phyloP scores from a whole-genome alignment of 2,797 vertebrate genomes.

The Sciurus carolinensis region DNA sequence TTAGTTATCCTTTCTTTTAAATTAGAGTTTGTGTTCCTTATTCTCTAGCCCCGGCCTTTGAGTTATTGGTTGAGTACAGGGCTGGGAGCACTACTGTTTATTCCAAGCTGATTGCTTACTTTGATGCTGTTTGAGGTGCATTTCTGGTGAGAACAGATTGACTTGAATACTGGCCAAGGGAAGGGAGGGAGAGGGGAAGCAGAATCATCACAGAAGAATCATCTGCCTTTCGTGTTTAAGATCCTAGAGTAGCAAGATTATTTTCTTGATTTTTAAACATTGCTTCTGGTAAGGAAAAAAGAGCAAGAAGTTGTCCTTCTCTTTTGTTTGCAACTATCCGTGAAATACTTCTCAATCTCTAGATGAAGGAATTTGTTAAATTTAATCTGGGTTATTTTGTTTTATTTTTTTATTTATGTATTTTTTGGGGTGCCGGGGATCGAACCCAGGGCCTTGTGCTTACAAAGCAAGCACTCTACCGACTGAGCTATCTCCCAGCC shows the following conservation, averaged over 20 bases:
- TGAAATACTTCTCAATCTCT: conserved; percentile 53
- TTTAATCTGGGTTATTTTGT: conserved; percentile 54
- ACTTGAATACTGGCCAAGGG: conserved; percentile 48
- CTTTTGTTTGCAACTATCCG: conserved; percentile 44
- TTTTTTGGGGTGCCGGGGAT: too few relatives aligned
- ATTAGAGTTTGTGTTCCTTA: conserved; percentile 48
- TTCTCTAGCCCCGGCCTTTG: neutral
- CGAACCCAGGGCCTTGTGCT: too few relatives aligned
- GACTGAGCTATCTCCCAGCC: too few relatives aligned
- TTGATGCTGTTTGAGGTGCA: conserved; percentile 33
- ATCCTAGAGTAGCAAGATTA: conserved; percentile 12
- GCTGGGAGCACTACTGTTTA: neutral
- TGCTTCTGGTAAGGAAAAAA: neutral
- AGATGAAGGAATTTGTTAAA: conserved; percentile 54
- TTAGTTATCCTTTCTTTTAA: conserved; percentile 58
- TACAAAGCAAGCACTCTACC: too few relatives aligned
- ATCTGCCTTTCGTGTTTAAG: conserved; percentile 53
- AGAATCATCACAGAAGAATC: conserved; percentile 29
- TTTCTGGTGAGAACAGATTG: conserved; percentile 48
- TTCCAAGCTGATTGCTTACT: conserved; percentile 9
- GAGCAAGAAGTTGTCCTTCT: conserved; percentile 16
- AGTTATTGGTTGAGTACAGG: conserved; percentile 35
- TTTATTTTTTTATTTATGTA: neutral
- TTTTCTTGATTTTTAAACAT: conserved; percentile 53
- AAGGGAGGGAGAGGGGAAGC: neutral